These are phyloP conservation scores for Thymelicus sylvestris DNA, from an alignment of 2,888 invertebrate genomes.

Conservation along the genomic window DNA sequence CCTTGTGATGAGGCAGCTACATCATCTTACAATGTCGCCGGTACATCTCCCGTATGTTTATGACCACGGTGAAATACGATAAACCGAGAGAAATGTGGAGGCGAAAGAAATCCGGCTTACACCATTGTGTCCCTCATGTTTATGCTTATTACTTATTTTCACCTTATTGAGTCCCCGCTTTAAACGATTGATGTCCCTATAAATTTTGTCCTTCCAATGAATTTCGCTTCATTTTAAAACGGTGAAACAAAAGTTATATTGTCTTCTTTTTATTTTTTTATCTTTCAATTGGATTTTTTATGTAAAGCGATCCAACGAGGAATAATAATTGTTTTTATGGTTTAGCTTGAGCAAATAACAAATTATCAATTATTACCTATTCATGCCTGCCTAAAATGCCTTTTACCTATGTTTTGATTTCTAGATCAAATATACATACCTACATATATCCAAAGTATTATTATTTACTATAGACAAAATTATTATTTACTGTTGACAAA, in stretches of 20 bases:
- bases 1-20: conserved; percentile 83
- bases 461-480: too few relatives aligned
- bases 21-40: conserved; percentile 82
- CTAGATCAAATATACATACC: too few relatives aligned
- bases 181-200: conserved; percentile 65
- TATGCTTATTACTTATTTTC: conserved; percentile 82
- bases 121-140: conserved; percentile 75
- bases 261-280: conserved; percentile 7
- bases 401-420: too few relatives aligned
- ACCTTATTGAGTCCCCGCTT: conserved; percentile 70
- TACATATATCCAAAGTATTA: too few relatives aligned
- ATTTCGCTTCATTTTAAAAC: conserved; percentile 50
- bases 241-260: conserved; percentile 37
- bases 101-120: conserved; percentile 78
- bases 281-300: conserved; percentile 7
- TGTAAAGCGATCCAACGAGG: background rate
- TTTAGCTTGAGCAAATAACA: too few relatives aligned
- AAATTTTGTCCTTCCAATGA: conserved; percentile 56
- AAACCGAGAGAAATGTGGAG: conserved; percentile 77
- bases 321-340: too few relatives aligned
- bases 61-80: conserved; percentile 78
- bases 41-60: conserved; percentile 75
- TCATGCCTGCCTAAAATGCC: too few relatives aligned
- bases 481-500: too few relatives aligned
- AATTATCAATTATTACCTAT: too few relatives aligned